Base-by-base conservation (phyloP, 1,140 invertebrate species). In the Hestina assimilis region DNA sequence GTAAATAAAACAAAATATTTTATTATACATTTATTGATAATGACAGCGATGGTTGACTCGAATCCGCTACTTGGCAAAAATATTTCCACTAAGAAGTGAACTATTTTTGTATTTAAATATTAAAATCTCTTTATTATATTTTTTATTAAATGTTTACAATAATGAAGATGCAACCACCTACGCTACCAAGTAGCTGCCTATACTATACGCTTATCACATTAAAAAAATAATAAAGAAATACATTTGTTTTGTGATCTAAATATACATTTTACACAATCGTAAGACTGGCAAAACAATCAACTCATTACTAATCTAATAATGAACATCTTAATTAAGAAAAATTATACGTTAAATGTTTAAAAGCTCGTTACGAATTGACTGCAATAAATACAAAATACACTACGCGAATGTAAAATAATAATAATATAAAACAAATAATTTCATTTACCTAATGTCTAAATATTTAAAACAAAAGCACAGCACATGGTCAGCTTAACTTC, bases 1-100 rank as follows among this genome's bases (percentile, higher is more conserved):
- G 26, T 40, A 58, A 59, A 59, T 51, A 72, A 73, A 73, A 67
- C 53, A 79, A 73, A 56, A 60, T 58, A 71, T 69, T 84, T 83
- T 84, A 85, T 83, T 75, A 81, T 87, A 84, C 81, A 87, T 87
- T 87, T 85, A 87, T 84, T 85, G 78, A 85, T 84, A 84, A 86
- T 87, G 84, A 87, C 79, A 87, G 84, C 84, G 74, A 86, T 84
- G 81, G 78, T 86, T 83, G 84, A 87, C 83, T 84, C 71, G 66
- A 86, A 78, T 80, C 76, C 74, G 81, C 84, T 87, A 87, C 81
- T 84, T 79, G 82, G 81, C 82, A 86, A 85, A 87, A 87, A 83
- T 83, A 87, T 83, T 75, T 81, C 75, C 82, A 82, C 81, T 83
- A 60, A n/a, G 66, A 79, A 79, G 79, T 84, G 79, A 87, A 83